Conservation (phyloP, 1,140 invertebrate genomes). For the Monomorium pharaonis region DNA sequence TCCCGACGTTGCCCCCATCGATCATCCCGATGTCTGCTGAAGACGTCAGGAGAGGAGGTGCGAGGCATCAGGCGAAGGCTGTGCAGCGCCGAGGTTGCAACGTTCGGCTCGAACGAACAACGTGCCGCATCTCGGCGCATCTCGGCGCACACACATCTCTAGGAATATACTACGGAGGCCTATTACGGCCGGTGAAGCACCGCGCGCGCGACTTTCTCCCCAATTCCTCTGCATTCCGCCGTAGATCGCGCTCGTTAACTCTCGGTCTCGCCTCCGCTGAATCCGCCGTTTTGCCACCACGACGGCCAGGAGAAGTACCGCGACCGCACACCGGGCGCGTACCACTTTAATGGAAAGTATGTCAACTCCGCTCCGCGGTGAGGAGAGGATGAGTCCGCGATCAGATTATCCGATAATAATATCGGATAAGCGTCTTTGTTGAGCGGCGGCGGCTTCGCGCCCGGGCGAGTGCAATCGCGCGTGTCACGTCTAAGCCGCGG, state of each 20-base stretch:
- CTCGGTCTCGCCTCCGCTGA: conserved; percentile 4
- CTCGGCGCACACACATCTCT: neutral
- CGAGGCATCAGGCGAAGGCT: conserved; percentile 36
- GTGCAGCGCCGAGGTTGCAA: conserved; percentile 25
- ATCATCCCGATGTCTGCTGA: conserved; percentile 42
- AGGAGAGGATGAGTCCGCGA: conserved; percentile 39
- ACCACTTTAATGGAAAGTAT: conserved; percentile 58
- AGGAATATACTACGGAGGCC: neutral
- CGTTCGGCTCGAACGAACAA: conserved; percentile 21
- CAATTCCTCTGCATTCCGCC: conserved; percentile 51
- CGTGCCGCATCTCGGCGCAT: neutral
- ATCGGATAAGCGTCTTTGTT: conserved; percentile 27
- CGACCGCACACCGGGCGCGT: conserved; percentile 32
- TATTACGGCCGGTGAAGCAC: conserved; percentile 30
- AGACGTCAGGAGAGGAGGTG: conserved; percentile 25
- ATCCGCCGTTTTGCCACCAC: neutral
- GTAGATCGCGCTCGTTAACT: conserved; percentile 54
- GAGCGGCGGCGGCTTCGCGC: neutral
- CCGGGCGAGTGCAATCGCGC: conserved; percentile 24
- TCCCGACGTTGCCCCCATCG: conserved; percentile 46
- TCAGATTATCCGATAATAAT: conserved; percentile 55
- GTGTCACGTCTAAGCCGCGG: conserved; percentile 9
- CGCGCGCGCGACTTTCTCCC: conserved; percentile 55
- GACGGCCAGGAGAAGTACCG: neutral
- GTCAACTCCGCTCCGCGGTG: conserved; percentile 39